Base-by-base conservation (phyloP, 2,113 vertebrate species). In the Dunckerocampus dactyliophorus region DNA sequence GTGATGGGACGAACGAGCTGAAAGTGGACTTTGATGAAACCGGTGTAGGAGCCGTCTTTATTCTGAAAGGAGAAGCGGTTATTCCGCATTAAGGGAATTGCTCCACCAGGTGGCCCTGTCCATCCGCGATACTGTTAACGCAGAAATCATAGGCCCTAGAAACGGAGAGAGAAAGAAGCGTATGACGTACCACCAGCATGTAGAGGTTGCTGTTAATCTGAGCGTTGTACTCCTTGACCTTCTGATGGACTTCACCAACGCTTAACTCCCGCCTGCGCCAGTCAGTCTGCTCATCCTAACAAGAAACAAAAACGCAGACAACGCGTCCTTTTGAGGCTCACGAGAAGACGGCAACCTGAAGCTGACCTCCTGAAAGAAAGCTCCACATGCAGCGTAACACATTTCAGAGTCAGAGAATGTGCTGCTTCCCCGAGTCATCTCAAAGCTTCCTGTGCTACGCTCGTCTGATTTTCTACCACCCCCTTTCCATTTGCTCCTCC, bases 21-120 rank as follows among this genome's bases (percentile, higher is more conserved):
- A 74, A 98, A 92, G 63, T 96, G 95, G 67, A 99, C 97, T 80
- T 95, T 98, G 78, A 99, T 98, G 85, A 99, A 99, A 45, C 97
- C 96, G 0, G 95, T 98, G 85, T 94, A 99, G 20, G 93, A 93
- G 47, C 95, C 93, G 0, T 98, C 94, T 81, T 93, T 94, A 75
- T 92, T 95, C 97, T 99, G 84, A 47, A 69, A 73, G 45, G 22
- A 7, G 34, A 63, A 67, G 52, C 20, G 4, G 15, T 5, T 58
- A 12, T 47, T 3, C 22, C 37, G 14, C 1, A 17, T 39, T 50
- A 7, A 50, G 20, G 20, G 20, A 11, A 34, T 53, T 28, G 15
- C 21, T 1, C 31, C 53, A 37, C 49, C 31, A 55, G 8, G n/a
- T n/a, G n/a, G n/a, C n/a, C n/a, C n/a, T n/a, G n/a, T n/a, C n/a